Conservation (phyloP, 2,888 invertebrate genomes). For the Aphodius granarius region DNA sequence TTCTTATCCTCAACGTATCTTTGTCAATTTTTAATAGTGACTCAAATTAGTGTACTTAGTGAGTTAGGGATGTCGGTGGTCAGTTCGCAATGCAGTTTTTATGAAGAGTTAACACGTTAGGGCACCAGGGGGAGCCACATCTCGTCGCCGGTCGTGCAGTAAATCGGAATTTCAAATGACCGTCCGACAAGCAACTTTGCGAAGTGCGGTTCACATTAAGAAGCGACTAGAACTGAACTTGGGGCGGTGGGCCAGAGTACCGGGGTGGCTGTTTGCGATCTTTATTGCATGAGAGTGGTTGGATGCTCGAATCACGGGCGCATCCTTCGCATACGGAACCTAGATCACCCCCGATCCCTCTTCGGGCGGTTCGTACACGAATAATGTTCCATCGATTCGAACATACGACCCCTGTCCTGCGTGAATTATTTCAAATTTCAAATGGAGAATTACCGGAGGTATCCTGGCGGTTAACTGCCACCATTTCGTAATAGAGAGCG, state of each 20-base stretch:
- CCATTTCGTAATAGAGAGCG: neutral
- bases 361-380: too few relatives aligned
- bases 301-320: too few relatives aligned
- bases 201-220: neutral
- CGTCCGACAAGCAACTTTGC: neutral
- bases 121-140: neutral
- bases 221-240: neutral
- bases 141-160: neutral
- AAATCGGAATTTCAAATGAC: neutral
- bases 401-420: too few relatives aligned
- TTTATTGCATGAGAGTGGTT: neutral
- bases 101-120: neutral
- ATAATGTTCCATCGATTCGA: too few relatives aligned
- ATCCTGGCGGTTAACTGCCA: neutral
- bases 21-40: too few relatives aligned
- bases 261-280: neutral
- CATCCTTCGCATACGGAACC: too few relatives aligned
- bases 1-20: too few relatives aligned
- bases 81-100: neutral
- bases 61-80: neutral
- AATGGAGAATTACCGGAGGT: neutral
- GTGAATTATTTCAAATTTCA: neutral
- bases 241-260: neutral
- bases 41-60: too few relatives aligned
- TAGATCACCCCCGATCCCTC: constrained; percentile 13